Evolutionary conservation across 2,113 vertebrate genomes (phyloP).

Genomic region (Zapornia atra): DNA sequence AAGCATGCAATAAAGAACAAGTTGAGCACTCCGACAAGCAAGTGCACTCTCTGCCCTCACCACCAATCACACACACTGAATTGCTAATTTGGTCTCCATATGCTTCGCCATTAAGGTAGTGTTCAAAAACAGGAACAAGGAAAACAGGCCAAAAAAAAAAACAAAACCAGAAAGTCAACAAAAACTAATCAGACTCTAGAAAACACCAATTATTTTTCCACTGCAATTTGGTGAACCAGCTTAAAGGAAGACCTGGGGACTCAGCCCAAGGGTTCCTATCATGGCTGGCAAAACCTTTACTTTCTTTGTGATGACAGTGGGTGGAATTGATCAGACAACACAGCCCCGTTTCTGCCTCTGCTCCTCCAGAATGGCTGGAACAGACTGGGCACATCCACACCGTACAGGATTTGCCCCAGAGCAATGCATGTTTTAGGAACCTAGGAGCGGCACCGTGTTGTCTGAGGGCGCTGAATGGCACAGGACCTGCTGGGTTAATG

Average conservation of each 20-base stretch:
- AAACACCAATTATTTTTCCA: not conserved
- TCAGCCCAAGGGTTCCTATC: not conserved
- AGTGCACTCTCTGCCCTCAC: not conserved
- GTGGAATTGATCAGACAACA: not conserved
- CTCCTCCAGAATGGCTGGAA: not conserved
- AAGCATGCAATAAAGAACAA: not conserved
- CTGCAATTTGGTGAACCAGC: not conserved
- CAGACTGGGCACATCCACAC: not conserved
- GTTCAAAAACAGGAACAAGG: not conserved
- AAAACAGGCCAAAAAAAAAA: not conserved
- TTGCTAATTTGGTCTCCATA: rapidly evolving
- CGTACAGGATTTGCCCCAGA: not conserved
- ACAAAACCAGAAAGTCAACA: not conserved
- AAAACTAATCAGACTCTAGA: not conserved
- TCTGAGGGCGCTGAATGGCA: not conserved
- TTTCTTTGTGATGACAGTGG: not conserved
- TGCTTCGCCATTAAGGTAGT: not conserved
- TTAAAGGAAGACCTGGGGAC: not conserved
- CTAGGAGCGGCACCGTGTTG: rapidly evolving
- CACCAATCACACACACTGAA: not conserved
- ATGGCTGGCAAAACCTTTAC: not conserved
- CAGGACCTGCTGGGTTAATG: not conserved
- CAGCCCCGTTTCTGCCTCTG: not conserved
- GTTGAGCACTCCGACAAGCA: not conserved
- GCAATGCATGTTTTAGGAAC: not conserved